Base-by-base conservation (phyloP, 2,113 vertebrate genomes). In the Oncorhynchus masou region DNA sequence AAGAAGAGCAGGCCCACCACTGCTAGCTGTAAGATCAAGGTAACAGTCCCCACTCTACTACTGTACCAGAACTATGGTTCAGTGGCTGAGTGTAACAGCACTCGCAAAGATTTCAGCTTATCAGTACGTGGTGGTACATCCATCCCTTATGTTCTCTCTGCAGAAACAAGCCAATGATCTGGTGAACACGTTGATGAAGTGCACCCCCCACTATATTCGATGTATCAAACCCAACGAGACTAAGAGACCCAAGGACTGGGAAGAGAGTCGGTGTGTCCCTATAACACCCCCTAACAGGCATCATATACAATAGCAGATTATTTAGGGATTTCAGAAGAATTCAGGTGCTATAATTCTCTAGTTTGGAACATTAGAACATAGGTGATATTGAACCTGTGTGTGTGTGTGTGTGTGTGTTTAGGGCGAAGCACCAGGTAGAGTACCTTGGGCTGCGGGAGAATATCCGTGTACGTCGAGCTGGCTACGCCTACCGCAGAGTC, bases 161-260 rank as follows among this genome's bases (percentile, higher is more conserved):
- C 24, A 99, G 97, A 98, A 91, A 94, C 97, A 99, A 92, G 97
- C 97, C 15, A 99, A 99, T 0, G 95, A 99, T 76, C 93, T 99
- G 84, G 97, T 99, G 81, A 93, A 93, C 79, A 99, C 96, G 0
- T 90, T 99, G 79, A 99, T 96, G 96, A 96, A 95, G 82, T 99
- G 97, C 79, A 99, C 96, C 0, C 97, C 97, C 5, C 97, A 99
- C 86, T 99, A 99, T 77, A 98, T 99, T 89, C 96, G 97, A 81
- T 99, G 97, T 86, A 98, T 99, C 86, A 99, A 99, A 74, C 97
- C 97, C 86, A 99, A 99, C 0, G 97, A 99, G 93, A 99, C 97
- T 71, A 99, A 99, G 88, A 93, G 89, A 54, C 93, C 98, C 0
- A 94, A 92, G 25, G 97, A 99, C 92, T 99, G 97, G 97, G 97